Base-by-base conservation (phyloP, 2,113 vertebrate genomes). In the Seriola aureovittata region DNA sequence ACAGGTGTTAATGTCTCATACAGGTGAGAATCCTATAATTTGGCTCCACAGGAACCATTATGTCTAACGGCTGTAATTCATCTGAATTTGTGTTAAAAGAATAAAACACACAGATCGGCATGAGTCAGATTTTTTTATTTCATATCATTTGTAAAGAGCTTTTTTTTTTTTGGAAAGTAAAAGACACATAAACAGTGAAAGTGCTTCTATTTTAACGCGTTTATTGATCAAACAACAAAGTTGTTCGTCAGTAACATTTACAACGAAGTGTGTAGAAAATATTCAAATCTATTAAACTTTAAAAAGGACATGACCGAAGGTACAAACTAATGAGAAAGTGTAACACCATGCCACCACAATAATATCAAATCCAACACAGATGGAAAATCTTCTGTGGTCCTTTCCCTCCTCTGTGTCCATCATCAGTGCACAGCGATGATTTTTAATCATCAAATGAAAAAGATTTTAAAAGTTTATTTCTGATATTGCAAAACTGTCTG, bases 191-290 rank as follows among this genome's bases (percentile, higher is more conserved):
- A 67, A 70, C 54, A 70, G 34, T 42, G 44, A 72, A 86, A 75
- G 81, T 85, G 76, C 78, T 64, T 52, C 34, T 74, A 78, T 80
- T 80, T 79, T 42, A 46, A 68, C 17, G 73, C 2, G 12, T 58
- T 71, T 71, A 32, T 64, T 67, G 10, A 73, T 65, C 23, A 66
- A 73, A 78, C 40, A 25, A 36, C 52, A 66, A 63, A 8, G 17
- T 71, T 11, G 19, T 52, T n/a, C 2, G 6, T 62, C 52, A 80
- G 85, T 82, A 86, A 88, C 81, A 77, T 86, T 74, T 80, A 16
- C 52, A 71, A 74, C 48, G 78, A 52, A 71, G 34, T 60, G 9
- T 78, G 8, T 65, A 66, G 52, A 69, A 70, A 88, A 82, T 19
- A 81, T 70, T 52, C 58, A 80, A 21, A 78, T 46, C 10, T 32